A percentile compares a stretch with the other conserved stretches of the same genome.
Evolutionary conservation across 2,888 invertebrate genomes (phyloP).

Genomic region (Venustoraphidia nigricollis): DNA sequence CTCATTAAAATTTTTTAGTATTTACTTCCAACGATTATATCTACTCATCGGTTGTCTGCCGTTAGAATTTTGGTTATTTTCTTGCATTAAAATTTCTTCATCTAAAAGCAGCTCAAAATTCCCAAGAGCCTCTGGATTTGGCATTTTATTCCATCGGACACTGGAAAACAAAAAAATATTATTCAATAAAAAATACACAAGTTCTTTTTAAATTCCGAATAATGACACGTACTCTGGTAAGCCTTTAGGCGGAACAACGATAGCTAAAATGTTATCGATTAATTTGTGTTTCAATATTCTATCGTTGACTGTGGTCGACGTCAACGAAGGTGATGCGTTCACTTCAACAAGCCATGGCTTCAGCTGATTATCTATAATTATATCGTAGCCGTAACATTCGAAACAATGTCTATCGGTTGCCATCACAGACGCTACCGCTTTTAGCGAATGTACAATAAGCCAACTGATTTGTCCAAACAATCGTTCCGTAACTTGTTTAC

Average conservation of each 20-base stretch:
- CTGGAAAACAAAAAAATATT: constrained; percentile 23
- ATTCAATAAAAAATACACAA: not conserved
- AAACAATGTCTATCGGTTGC: constrained; percentile 86
- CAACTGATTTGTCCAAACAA: constrained; percentile 79
- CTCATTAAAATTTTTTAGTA: constrained; percentile 11
- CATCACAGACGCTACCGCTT: constrained; percentile 85
- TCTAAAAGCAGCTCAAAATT: constrained; percentile 75
- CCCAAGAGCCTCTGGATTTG: constrained; percentile 55
- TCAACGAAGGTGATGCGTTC: constrained; percentile 90
- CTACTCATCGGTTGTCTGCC: constrained; percentile 9
- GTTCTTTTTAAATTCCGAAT: constrained; percentile 1
- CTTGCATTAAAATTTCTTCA: constrained; percentile 60
- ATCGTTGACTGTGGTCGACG: constrained; percentile 89
- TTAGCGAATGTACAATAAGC: constrained; percentile 83
- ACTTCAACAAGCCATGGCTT: constrained; percentile 91
- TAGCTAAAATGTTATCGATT: constrained; percentile 81
- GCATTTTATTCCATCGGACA: constrained; percentile 75
- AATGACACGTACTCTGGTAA: constrained; percentile 55
- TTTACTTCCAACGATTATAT: constrained; percentile 18
- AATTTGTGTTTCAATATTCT: constrained; percentile 86
- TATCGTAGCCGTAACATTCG: constrained; percentile 92
- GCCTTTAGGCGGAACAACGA: constrained; percentile 78
- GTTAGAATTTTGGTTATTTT: constrained; percentile 25
- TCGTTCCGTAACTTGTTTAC: constrained; percentile 74
- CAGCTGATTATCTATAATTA: constrained; percentile 84